Base-by-base conservation (phyloP, 2,113 vertebrate species). In the Pseudorhombus dupliciocellatus region DNA sequence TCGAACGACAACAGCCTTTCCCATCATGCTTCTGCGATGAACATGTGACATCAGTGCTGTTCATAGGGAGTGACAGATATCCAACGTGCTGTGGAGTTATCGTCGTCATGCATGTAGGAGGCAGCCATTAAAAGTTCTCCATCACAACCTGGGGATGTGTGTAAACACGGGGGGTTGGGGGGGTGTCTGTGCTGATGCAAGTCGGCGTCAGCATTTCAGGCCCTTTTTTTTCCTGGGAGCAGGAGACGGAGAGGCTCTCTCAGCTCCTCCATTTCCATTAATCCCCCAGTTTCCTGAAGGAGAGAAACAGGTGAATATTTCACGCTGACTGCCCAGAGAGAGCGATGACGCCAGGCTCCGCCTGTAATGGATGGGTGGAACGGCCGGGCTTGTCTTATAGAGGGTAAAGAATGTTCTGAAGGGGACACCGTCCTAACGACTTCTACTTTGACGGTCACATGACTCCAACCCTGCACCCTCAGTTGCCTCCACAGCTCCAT, bases 271-370 rank as follows among this genome's bases (percentile, higher is more conserved):
- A 20, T 82, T 83, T 83, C 84, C 83, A 88, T 87, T 84, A 77
- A 84, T 82, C 75, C 65, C 62, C 64, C 70, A 70, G 75, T 81
- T 54, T 84, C 61, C 74, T 73, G 53, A 77, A 86, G 73, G 72
- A 89, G 76, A 73, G 73, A 71, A 91, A 81, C 85, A 89, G 85
- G 87, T 84, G 84, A 90, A 87, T 89, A 84, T 92, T 90, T 90
- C 82, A 85, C 73, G 54, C 74, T 59, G 81, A 31, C 70, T 84
- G 79, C 76, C 70, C 75, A 84, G 79, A 86, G 74, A 87, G 83
- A 85, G 77, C 67, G 80, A 84, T 81, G 83, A 88, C 24, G 40
- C 59, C 66, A 58, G 65, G 66, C 79, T 84, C 74, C 76, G 83
- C 92, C 84, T 87, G 88, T 90, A 91, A 92, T 89, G 81, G 83